Conservation (phyloP, 1,140 invertebrate genomes). For the Drosophila truncata region DNA sequence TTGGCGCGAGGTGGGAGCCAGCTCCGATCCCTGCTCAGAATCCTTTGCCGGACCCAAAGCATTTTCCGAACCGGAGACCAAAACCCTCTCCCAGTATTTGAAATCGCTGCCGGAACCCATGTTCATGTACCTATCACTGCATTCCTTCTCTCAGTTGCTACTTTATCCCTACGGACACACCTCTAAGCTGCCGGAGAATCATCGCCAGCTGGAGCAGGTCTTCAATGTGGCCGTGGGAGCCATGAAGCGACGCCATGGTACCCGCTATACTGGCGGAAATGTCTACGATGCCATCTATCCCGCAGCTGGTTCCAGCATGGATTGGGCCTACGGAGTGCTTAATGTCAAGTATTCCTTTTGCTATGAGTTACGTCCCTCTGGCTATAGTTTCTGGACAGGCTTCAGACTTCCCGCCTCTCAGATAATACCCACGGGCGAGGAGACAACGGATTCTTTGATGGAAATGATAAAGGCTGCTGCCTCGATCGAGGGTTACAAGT, state of each 20-base stretch:
- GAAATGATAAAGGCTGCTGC: constrained; percentile 79
- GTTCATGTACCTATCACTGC: constrained; percentile 88
- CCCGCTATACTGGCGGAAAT: constrained; percentile 87
- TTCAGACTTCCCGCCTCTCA: constrained; percentile 90
- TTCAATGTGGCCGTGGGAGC: constrained; percentile 87
- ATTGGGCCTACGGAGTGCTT: constrained; percentile 89
- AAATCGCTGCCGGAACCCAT: constrained; percentile 56
- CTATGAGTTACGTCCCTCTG: constrained; percentile 89
- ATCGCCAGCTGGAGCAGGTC: constrained; percentile 87
- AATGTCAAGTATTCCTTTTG: constrained; percentile 89
- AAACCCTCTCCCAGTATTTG: constrained; percentile 80
- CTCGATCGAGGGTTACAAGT: constrained; percentile 31
- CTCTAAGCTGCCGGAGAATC: constrained; percentile 87
- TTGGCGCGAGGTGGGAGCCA: constrained; percentile 89
- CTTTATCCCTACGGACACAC: constrained; percentile 91
- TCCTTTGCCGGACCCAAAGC: constrained; percentile 89
- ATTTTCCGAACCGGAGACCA: constrained; percentile 91
- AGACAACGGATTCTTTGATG: constrained; percentile 85
- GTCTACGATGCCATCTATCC: constrained; percentile 75
- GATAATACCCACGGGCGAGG: constrained; percentile 87
- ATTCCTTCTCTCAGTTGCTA: constrained; percentile 91
- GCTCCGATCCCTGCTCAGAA: constrained; percentile 89
- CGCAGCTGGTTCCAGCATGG: constrained; percentile 89
- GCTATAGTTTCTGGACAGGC: constrained; percentile 86
- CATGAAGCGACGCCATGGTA: constrained; percentile 88